Evolutionary conservation across 2,888 invertebrate species (phyloP).

Genomic region (Melanophora roralis): DNA sequence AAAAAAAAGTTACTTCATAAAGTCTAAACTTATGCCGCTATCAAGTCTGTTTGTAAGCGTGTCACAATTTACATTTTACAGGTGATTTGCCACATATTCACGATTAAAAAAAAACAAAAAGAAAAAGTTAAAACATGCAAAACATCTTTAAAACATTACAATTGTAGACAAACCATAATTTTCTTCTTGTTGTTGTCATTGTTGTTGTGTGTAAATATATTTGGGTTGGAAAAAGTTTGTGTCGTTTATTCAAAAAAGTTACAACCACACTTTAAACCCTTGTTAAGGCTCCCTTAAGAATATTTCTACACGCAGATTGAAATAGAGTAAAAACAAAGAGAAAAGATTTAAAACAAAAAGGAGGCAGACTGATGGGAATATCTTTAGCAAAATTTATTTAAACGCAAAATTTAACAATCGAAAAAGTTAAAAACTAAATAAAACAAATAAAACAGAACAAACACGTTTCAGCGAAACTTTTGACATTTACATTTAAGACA

Average conservation of each 20-base stretch:
- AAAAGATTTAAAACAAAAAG: too few relatives aligned
- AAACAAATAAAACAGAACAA: not conserved
- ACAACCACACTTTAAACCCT: not conserved
- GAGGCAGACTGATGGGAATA: not conserved
- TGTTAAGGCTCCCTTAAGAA: conserved; percentile 26
- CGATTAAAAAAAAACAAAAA: not conserved
- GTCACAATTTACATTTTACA: conserved; percentile 64
- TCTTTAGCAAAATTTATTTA: conserved; percentile 20
- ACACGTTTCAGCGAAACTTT: conserved; percentile 45
- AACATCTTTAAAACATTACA: conserved; percentile 32
- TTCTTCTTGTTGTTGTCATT: not conserved
- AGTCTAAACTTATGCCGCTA: conserved; percentile 24
- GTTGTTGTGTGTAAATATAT: not conserved
- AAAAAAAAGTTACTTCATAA: conserved; percentile 3
- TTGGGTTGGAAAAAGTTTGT: not conserved
- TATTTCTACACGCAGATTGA: not conserved
- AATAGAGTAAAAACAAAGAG: not conserved
- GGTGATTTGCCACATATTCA: conserved; percentile 59
- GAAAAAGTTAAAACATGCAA: conserved; percentile 9
- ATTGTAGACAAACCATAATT: not conserved
- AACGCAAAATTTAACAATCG: conserved; percentile 5
- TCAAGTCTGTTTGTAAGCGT: conserved; percentile 53
- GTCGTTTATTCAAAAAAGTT: not conserved
- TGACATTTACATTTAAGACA: conserved; percentile 39
- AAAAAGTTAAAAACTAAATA: not conserved